Evolutionary conservation across 2,888 invertebrate genomes (phyloP), one percentile per base, ranked within the genome.

Genomic region (Cephus rjabovi): DNA sequence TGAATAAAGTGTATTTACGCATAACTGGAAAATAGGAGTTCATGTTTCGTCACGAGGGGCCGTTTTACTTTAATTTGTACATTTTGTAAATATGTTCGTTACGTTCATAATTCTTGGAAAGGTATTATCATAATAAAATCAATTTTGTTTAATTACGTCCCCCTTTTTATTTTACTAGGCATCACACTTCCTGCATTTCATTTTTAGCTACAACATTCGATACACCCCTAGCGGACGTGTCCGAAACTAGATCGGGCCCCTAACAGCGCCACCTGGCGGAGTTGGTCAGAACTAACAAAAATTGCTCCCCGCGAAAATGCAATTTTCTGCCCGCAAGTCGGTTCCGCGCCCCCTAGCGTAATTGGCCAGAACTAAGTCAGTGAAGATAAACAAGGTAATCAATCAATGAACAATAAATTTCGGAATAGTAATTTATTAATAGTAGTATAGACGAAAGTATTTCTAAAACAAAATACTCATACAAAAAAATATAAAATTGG

Each of bases 381-480:
- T 34, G 9, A 3, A 15, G 4, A 9, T 56, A 9, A 23, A 23
- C 2, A 23, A 9, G 23, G 9, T 56, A 56, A 9, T 2, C 6
- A 56, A 56, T 23, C 6, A 56, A 23, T 56, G 0, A 56, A 56
- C 23, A 56, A 23, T 56, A 23, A 2, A 70, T 77, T 78, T 73
- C 69, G 56, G 68, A 35, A 74, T 76, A 76, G 70, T 73, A 71
- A 73, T 78, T 78, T 78, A 78, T 78, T 76, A 78, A 78, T 75
- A 33, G 68, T 70, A 76, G 34, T 69, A 76, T 74, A 33, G 71
- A 40, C 73, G 76, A 82, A 90, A 89, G 91, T 90, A 91, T 90
- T 91, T 91, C 89, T 91, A 91, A 89, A 91, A 91, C 91, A 91
- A 91, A 91, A 91, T 90, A 91, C 90, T 90, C 82, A 81, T 84